Evolutionary conservation across 2,888 invertebrate species (phyloP).

Genomic region (Trilocha varians): DNA sequence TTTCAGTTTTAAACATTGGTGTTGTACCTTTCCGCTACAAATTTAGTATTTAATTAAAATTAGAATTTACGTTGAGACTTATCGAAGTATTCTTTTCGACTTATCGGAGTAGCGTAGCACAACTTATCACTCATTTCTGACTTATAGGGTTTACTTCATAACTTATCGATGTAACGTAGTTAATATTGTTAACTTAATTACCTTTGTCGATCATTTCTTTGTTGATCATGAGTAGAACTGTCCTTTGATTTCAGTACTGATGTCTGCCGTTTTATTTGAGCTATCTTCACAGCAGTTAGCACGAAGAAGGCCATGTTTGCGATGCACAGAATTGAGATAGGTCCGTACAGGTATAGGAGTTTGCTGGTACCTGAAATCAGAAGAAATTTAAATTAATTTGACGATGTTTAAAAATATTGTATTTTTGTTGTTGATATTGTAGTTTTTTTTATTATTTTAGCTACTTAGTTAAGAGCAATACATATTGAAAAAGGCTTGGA

Average conservation of each 20-base stretch:
- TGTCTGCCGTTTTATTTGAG: conserved; percentile 48
- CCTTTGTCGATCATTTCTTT: conserved; percentile 53
- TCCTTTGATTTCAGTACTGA: conserved; percentile 48
- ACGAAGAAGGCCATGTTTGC: conserved; percentile 53
- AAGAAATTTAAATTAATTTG: background rate
- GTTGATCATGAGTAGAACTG: conserved; percentile 46
- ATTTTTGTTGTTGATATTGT: background rate
- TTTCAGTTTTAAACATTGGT: no score
- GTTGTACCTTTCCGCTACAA: no score
- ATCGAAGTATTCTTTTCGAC: no score
- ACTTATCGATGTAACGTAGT: no score
- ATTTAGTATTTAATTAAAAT: no score
- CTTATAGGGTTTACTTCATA: no score
- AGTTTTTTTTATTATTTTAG: no score
- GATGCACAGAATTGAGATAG: conserved; percentile 46
- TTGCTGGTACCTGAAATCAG: conserved; percentile 42
- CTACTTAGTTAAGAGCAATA: no score
- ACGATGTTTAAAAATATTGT: background rate
- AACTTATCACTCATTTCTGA: no score
- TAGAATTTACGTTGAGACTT: no score
- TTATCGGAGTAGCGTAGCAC: no score
- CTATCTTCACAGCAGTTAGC: conserved; percentile 49
- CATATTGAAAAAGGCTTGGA: no score
- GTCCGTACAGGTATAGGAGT: conserved; percentile 52
- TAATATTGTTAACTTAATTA: conserved; percentile 11